Evolutionary conservation across 2,113 vertebrate genomes (phyloP).

Genomic region (Microtus montanus): DNA sequence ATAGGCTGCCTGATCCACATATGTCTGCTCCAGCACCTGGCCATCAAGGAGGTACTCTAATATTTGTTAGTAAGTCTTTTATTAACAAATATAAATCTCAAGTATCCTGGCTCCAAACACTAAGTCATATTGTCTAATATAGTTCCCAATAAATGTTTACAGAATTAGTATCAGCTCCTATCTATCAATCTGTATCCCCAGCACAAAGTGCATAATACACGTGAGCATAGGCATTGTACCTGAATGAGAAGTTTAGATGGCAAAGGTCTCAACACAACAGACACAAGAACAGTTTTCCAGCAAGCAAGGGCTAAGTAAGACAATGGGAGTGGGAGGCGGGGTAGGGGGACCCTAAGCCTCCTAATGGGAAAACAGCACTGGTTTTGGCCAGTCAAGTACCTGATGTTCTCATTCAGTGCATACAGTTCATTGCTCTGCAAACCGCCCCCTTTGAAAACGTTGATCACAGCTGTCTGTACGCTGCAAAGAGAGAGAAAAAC

Average conservation of each 20-base stretch:
- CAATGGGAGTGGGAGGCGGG: too few species aligned
- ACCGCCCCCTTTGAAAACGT: constrained; percentile 94
- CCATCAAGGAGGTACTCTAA: not conserved
- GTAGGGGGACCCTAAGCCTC: not conserved
- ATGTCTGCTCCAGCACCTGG: not conserved
- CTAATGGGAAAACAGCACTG: accelerated
- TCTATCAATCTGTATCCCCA: not conserved
- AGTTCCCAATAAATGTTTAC: not conserved
- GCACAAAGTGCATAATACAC: too few species aligned
- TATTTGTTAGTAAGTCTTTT: not conserved
- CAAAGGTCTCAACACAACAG: not conserved
- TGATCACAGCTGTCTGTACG: constrained; percentile 95
- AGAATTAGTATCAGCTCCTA: not conserved
- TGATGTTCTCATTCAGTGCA: constrained; percentile 95
- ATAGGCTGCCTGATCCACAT: not conserved
- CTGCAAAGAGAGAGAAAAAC: constrained; percentile 83
- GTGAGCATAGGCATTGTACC: not conserved
- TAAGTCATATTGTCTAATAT: not conserved
- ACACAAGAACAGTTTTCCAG: not conserved
- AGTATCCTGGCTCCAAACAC: not conserved
- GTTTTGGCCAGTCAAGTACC: constrained; percentile 83
- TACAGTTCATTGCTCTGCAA: constrained; percentile 94
- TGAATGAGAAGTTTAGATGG: not conserved
- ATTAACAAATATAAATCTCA: not conserved
- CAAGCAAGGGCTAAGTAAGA: not conserved